Base-by-base conservation (phyloP, 2,888 invertebrate species). In the Linnaemya vulpina region DNA sequence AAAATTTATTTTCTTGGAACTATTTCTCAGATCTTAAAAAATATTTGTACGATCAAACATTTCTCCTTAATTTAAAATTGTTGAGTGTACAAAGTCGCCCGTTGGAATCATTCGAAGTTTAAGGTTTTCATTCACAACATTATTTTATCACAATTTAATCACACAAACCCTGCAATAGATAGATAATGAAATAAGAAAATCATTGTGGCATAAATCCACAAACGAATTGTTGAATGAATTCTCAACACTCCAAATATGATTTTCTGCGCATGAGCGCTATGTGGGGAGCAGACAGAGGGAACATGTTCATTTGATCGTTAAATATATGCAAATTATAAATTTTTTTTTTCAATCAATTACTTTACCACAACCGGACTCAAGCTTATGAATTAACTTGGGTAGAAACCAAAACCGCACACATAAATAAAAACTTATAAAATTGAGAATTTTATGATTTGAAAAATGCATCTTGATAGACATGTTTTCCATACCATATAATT, bases 151-250 rank as follows among this genome's bases (percentile, higher is more conserved):
- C 20, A 73, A 58, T 65, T 73, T 38, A 73, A 78, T 65, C 65
- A 13, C 40, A 53, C 70, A 63, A 40, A 49, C 8, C 22, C n/a
- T 22, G 51, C 10, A 71, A 73, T 15, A 46, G n/a, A 73, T 15
- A 46, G n/a, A 10, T 7, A 46, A 78, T 22, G 17, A 58, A 79
- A 74, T 9, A 46, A 71, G 58, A 51, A 25, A 83, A 73, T 65
- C 77, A 77, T 73, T 77, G 40, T 77, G 60, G 73, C 67, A 73
- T 67, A 58, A 80, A 55, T 25, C 8, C 15, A 25, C 30, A 40
- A 60, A 67, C 17, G 49, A 25, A 67, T 60, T 67, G 17, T 79
- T 74, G 60, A 81, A 81, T 74, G 74, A 81, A 81, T 74, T 81
- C 62, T 68, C 73, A 65, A 30, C n/a, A 46, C 20, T 60, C 22